Conservation (phyloP, 2,888 invertebrate species). For the Blastobasis adustella region DNA sequence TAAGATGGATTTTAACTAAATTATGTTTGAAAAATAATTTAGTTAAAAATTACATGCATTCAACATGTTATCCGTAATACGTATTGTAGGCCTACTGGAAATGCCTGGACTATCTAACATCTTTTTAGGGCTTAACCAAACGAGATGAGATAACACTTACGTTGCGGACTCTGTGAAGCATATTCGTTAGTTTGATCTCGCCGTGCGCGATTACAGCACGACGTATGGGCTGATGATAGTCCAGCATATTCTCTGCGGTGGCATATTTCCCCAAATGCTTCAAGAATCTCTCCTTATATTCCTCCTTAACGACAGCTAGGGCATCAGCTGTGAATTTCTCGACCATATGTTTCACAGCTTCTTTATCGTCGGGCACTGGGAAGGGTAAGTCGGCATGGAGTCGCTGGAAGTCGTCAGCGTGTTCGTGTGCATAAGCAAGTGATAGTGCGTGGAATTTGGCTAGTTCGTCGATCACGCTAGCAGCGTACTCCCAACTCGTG, state of each 20-base stretch:
- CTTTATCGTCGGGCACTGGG: conserved; percentile 8
- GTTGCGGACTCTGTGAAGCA: conserved; percentile 9
- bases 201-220: conserved; percentile 33
- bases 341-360: conserved; percentile 8
- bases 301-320: conserved; percentile 18
- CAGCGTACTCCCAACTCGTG: conserved; percentile 44
- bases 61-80: too few species aligned
- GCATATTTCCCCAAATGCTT: background rate
- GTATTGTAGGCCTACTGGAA: too few species aligned
- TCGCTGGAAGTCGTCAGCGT: conserved; percentile 36
- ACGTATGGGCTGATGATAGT: conserved; percentile 18
- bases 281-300: conserved; percentile 23
- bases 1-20: too few species aligned
- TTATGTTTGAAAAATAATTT: too few species aligned
- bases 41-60: too few species aligned
- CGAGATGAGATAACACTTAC: too few species aligned
- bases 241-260: conserved; percentile 8
- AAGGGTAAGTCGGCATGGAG: conserved; percentile 17
- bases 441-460: conserved; percentile 58
- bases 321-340: conserved; percentile 14
- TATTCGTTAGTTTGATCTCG: conserved; percentile 41
- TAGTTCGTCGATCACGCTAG: conserved; percentile 31
- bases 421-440: conserved; percentile 25
- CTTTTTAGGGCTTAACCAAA: too few species aligned
- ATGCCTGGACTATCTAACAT: too few species aligned